A percentile compares a stretch with the other conserved stretches of the same genome.
These are phyloP conservation scores for Tachystola acroxantha DNA, from an alignment of 2,888 invertebrate species.

Conservation along the genomic window DNA sequence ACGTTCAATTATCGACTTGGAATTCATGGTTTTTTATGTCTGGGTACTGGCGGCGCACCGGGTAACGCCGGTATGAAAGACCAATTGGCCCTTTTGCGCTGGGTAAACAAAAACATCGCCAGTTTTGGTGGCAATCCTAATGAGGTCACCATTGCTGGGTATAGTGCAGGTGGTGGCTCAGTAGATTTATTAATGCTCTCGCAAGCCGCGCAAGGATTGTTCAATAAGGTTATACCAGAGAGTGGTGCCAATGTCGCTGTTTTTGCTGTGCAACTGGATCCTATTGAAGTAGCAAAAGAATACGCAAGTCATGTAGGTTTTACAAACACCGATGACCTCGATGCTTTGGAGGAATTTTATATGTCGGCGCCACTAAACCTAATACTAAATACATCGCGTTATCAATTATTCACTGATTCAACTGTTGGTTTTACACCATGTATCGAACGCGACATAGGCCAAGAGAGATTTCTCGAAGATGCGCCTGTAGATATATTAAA, in stretches of 20 bases:
- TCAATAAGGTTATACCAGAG: slow-evolving; percentile 17
- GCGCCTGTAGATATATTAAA: slow-evolving; percentile 34
- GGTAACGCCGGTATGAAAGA: slow-evolving; percentile 24
- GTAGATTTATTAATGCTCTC: slow-evolving; percentile 16
- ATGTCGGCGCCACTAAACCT: background rate
- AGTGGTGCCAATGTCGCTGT: slow-evolving; percentile 11
- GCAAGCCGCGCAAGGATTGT: slow-evolving; percentile 13
- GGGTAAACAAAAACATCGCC: slow-evolving; percentile 19
- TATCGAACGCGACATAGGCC: slow-evolving; percentile 20
- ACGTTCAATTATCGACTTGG: slow-evolving; percentile 22
- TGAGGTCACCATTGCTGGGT: slow-evolving; percentile 17
- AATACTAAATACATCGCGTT: background rate
- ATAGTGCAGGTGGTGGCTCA: slow-evolving; percentile 14
- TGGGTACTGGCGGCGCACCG: slow-evolving; percentile 20
- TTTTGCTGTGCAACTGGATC: slow-evolving; percentile 10
- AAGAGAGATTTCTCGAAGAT: slow-evolving; percentile 30
- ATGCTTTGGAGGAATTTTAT: slow-evolving; percentile 18
- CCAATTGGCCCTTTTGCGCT: slow-evolving; percentile 16
- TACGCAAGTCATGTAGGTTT: slow-evolving; percentile 8
- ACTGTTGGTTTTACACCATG: slow-evolving; percentile 14
- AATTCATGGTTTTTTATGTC: slow-evolving; percentile 19
- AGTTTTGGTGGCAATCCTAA: slow-evolving; percentile 20
- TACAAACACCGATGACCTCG: slow-evolving; percentile 11
- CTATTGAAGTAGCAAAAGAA: slow-evolving; percentile 7
- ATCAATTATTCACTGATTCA: slow-evolving; percentile 18